Conservation (phyloP, 2,113 vertebrate species). For the Lipotes vexillifer region DNA sequence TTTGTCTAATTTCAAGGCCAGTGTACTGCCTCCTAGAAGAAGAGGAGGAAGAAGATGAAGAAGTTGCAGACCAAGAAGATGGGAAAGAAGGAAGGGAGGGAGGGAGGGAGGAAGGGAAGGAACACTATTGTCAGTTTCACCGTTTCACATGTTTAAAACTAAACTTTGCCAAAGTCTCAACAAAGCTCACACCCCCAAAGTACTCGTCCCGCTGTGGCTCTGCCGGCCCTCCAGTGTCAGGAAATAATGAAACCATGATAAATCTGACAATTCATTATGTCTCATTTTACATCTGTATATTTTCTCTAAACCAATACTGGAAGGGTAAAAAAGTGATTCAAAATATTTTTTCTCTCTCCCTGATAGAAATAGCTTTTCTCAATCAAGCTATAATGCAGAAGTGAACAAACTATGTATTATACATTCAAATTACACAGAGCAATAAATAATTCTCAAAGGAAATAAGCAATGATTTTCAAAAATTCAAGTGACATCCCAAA, state of each 20-base stretch:
- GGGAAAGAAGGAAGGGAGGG: neutral
- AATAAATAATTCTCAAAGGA: conserved; percentile 74
- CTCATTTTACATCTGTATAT: conserved; percentile 24
- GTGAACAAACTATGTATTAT: conserved; percentile 51
- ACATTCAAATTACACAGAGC: conserved; percentile 57
- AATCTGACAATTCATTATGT: conserved; percentile 36
- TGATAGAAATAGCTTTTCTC: conserved; percentile 57
- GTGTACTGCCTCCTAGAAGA: neutral
- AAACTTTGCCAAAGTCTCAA: neutral
- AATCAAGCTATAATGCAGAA: conserved; percentile 52
- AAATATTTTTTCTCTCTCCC: conserved; percentile 44
- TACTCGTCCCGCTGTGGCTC: neutral
- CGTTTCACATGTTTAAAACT: neutral
- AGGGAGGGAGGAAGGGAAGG: neutral
- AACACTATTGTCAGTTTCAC: neutral
- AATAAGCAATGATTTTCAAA: conserved; percentile 72
- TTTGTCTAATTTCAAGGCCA: conserved; percentile 6
- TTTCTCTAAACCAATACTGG: conserved; percentile 50
- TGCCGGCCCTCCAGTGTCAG: neutral
- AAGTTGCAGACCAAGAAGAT: neutral
- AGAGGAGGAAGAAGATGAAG: neutral
- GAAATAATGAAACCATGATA: conserved; percentile 29
- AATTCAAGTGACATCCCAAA: conserved; percentile 75
- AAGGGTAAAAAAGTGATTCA: conserved; percentile 31
- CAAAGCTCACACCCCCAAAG: neutral